phyloP scores from a whole-genome alignment of 2,797 vertebrate species.

The Lepus oiostolus region DNA sequence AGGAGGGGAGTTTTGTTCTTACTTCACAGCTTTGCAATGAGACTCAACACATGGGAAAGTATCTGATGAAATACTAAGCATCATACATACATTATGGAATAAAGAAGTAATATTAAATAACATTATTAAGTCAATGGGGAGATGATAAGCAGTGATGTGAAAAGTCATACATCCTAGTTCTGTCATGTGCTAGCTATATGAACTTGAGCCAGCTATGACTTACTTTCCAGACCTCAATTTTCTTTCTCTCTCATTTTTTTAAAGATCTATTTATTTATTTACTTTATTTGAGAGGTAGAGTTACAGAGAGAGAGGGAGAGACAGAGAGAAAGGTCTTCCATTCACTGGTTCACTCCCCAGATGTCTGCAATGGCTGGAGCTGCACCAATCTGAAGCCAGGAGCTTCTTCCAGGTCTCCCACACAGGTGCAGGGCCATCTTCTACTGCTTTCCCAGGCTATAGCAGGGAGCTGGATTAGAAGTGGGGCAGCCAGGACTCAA shows the following conservation, averaged over 20 bases:
- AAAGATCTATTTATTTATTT: too few relatives aligned
- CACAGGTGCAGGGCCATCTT: too few relatives aligned
- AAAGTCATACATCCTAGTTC: neutral
- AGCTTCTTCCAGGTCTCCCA: too few relatives aligned
- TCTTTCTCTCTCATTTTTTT: neutral
- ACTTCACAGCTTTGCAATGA: neutral
- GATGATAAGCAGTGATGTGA: neutral
- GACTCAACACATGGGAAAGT: neutral
- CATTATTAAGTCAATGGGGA: neutral
- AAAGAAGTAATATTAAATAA: neutral
- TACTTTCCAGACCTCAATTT: conserved; percentile 1
- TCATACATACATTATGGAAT: neutral
- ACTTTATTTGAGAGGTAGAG: too few relatives aligned
- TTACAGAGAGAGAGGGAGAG: too few relatives aligned
- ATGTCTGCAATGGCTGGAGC: too few relatives aligned
- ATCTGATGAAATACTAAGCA: neutral
- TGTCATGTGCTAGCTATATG: neutral
- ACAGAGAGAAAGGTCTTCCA: too few relatives aligned
- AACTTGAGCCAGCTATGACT: neutral
- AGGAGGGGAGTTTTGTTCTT: neutral
- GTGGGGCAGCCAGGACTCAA: too few relatives aligned
- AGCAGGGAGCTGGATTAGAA: too few relatives aligned
- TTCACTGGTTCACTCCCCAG: too few relatives aligned
- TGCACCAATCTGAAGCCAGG: too few relatives aligned
- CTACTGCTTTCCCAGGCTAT: too few relatives aligned